Evolutionary conservation across 1,140 invertebrate genomes (phyloP).

Genomic region (Leptinotarsa defecta): DNA sequence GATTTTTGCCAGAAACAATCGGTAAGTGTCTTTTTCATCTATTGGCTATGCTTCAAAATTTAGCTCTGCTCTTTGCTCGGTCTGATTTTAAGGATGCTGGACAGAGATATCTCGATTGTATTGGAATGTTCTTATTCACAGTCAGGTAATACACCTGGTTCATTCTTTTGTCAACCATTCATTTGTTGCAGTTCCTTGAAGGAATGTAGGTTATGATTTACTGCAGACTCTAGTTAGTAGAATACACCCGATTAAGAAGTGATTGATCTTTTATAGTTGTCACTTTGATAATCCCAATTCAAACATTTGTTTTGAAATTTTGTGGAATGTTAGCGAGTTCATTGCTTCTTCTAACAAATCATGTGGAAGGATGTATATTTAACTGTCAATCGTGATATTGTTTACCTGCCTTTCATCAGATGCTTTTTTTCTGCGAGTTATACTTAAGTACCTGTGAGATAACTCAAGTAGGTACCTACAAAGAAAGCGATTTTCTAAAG

Average conservation of each 20-base stretch:
- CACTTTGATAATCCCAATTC: not conserved
- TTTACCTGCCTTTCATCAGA: not conserved
- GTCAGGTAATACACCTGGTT: conserved; percentile 10
- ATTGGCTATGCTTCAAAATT: not conserved
- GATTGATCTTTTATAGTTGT: not conserved
- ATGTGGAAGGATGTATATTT: not conserved
- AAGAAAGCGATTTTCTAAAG: not conserved
- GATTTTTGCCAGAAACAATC: conserved; percentile 20
- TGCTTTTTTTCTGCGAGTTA: not conserved
- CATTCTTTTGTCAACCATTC: not conserved
- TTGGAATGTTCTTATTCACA: conserved; percentile 17
- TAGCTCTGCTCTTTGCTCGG: not conserved
- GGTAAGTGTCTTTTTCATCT: conserved; percentile 19
- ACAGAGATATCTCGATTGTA: conserved; percentile 13
- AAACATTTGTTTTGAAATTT: conserved; percentile 10
- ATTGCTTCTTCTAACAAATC: not conserved
- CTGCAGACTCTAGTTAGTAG: not conserved
- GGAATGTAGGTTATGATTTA: not conserved
- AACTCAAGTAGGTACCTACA: not conserved
- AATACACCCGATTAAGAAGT: conserved; percentile 11
- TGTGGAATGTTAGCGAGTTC: not conserved
- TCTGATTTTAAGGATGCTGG: conserved; percentile 17
- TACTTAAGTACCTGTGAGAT: not conserved
- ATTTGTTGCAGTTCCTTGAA: conserved; percentile 2
- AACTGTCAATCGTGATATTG: not conserved